Conservation (phyloP, 2,797 vertebrate species). For the Sebastes oblongus region DNA sequence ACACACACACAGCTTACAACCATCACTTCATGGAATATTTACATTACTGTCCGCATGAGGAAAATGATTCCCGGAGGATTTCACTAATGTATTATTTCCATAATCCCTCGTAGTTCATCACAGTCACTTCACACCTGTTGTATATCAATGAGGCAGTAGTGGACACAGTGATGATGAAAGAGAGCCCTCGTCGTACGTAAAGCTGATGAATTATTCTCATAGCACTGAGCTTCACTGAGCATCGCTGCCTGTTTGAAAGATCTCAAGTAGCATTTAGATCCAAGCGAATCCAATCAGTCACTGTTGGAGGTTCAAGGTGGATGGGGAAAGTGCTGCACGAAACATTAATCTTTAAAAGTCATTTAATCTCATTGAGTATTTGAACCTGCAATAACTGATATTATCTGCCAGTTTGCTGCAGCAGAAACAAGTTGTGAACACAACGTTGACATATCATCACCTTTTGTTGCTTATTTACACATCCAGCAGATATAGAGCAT, state of each 20-base stretch:
- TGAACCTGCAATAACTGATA: background rate
- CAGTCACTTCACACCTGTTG: constrained; percentile 51
- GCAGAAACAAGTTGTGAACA: background rate
- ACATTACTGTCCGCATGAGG: constrained; percentile 7
- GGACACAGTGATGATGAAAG: constrained; percentile 16
- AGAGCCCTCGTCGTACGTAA: background rate
- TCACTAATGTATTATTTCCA: constrained; percentile 45
- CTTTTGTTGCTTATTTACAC: background rate
- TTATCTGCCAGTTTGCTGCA: background rate
- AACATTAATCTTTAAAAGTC: background rate
- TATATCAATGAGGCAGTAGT: constrained; percentile 34
- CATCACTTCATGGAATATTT: constrained; percentile 45
- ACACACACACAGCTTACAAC: background rate
- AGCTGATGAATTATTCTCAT: constrained; percentile 24
- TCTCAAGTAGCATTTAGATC: background rate
- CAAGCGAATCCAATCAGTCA: constrained; percentile 24
- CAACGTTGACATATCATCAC: background rate
- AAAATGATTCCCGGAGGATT: constrained; percentile 43
- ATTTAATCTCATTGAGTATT: background rate
- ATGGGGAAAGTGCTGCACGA: background rate
- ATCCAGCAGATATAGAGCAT: background rate
- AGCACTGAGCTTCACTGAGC: background rate
- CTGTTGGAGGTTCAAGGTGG: background rate
- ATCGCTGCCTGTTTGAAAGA: constrained; percentile 5
- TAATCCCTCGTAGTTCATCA: constrained; percentile 43